These are phyloP conservation scores for Jacana jacana DNA, from an alignment of 2,113 vertebrate genomes.

Conservation along the genomic window DNA sequence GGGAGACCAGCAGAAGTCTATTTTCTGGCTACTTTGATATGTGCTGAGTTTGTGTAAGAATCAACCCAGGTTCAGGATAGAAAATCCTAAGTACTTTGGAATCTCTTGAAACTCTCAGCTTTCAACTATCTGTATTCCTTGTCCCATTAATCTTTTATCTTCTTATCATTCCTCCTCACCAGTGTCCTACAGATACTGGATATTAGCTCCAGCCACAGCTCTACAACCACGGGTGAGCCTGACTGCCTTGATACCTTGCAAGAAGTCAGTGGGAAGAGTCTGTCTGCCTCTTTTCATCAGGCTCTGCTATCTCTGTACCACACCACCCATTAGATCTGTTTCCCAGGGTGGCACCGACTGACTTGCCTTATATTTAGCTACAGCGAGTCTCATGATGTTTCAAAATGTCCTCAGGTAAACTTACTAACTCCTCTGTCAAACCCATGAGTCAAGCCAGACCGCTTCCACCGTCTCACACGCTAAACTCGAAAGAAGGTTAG, in stretches of 20 bases:
- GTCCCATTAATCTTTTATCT: not conserved
- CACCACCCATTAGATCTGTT: not conserved
- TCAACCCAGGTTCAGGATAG: not conserved
- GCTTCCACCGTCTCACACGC: not conserved
- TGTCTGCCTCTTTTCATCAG: not conserved
- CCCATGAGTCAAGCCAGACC: constrained; percentile 17
- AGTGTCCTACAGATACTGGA: not conserved
- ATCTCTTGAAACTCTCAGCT: not conserved
- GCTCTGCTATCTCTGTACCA: not conserved
- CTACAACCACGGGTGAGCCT: not conserved
- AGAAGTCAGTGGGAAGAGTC: not conserved
- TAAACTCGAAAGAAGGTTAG: not conserved
- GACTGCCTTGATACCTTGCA: not conserved
- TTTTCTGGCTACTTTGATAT: not conserved
- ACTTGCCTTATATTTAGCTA: constrained; percentile 20
- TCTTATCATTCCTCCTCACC: not conserved
- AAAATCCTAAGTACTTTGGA: not conserved
- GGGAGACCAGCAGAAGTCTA: not conserved
- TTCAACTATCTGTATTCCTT: not conserved
- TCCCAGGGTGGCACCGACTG: not conserved
- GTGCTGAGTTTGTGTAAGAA: not conserved
- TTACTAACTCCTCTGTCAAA: constrained; percentile 37
- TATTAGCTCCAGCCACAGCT: not conserved
- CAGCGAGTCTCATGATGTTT: constrained; percentile 12
- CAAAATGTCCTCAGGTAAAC: constrained; percentile 41